Conservation (phyloP, 2,888 invertebrate species). For the Conomelus anceps region DNA sequence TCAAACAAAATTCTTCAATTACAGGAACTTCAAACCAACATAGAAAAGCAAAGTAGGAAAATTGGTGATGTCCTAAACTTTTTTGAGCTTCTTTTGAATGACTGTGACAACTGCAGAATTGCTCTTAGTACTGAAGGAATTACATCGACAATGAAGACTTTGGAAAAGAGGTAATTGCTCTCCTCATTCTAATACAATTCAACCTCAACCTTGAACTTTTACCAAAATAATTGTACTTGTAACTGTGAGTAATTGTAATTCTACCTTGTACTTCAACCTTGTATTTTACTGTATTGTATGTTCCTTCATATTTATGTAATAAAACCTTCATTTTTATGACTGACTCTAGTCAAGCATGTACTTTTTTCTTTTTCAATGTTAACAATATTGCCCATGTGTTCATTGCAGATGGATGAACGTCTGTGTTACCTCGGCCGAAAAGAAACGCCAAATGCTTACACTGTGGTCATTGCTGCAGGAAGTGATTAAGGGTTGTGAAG, state of each 20-base stretch:
- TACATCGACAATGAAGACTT: slow-evolving; percentile 57
- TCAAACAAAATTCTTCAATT: too few species aligned
- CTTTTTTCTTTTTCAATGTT: too few species aligned
- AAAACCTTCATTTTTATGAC: too few species aligned
- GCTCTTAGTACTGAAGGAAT: slow-evolving; percentile 64
- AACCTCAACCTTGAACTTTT: neutral
- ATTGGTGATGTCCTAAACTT: slow-evolving; percentile 72
- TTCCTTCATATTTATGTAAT: too few species aligned
- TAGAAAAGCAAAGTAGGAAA: slow-evolving; percentile 69
- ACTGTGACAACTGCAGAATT: slow-evolving; percentile 63
- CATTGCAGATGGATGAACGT: slow-evolving; percentile 69
- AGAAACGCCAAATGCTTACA: slow-evolving; percentile 58
- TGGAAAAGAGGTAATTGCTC: slow-evolving; percentile 52
- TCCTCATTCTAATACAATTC: neutral
- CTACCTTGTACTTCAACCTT: too few species aligned
- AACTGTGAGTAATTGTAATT: neutral
- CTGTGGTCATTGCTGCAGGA: slow-evolving; percentile 57
- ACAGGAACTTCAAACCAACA: slow-evolving; percentile 58
- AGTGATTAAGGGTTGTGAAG: slow-evolving; percentile 48
- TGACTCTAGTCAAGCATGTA: too few species aligned
- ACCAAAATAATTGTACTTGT: neutral
- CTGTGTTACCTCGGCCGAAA: slow-evolving; percentile 63
- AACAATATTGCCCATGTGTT: too few species aligned
- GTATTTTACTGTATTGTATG: too few species aligned
- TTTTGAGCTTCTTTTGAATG: slow-evolving; percentile 68